phyloP scores from a whole-genome alignment of 2,797 vertebrate genomes.

The Amblyraja radiata region DNA sequence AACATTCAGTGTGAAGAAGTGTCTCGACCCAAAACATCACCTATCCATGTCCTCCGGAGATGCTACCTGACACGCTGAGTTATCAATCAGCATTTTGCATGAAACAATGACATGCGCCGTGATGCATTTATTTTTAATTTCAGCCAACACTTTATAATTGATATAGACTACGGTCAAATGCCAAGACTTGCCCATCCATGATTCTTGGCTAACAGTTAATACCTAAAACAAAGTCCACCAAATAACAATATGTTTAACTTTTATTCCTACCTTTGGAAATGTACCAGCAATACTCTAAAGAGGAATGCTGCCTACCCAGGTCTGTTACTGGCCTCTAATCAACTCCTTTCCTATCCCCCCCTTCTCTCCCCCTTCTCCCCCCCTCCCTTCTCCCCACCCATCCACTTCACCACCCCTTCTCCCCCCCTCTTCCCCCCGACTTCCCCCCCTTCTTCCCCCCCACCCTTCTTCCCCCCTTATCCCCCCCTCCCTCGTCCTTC shows the following conservation, averaged over 20 bases:
- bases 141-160: background rate
- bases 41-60: too few relatives aligned
- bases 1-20: too few relatives aligned
- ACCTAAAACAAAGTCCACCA: too few relatives aligned
- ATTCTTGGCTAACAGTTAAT: background rate
- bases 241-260: background rate
- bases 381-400: too few relatives aligned
- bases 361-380: too few relatives aligned
- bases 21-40: too few relatives aligned
- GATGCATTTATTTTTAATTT: background rate
- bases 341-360: background rate
- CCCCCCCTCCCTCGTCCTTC: background rate
- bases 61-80: too few relatives aligned
- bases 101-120: background rate
- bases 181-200: background rate
- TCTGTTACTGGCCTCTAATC: background rate
- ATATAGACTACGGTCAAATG: background rate
- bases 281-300: background rate
- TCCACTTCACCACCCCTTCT: too few relatives aligned
- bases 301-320: background rate
- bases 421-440: too few relatives aligned
- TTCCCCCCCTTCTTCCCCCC: too few relatives aligned
- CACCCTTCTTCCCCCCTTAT: too few relatives aligned
- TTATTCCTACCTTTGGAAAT: background rate
- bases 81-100: background rate